Evolutionary conservation across 2,797 vertebrate species (phyloP), one percentile per base, ranked within the genome.

Genomic region (Pristis pectinata): DNA sequence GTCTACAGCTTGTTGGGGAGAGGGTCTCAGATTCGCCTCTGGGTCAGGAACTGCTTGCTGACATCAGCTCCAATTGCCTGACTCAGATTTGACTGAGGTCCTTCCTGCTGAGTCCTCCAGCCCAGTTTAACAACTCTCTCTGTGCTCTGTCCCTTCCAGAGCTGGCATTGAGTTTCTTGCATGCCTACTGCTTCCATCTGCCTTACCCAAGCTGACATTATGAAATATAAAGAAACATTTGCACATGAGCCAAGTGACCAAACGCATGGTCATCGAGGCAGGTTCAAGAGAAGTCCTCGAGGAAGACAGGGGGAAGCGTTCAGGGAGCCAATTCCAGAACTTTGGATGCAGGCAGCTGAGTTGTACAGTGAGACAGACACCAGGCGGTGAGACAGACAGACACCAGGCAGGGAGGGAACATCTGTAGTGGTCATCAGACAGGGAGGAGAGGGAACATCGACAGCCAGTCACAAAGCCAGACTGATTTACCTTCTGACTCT

Each of bases 401-500:
- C 27, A 8, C 22, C 27, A 37, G 74, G 10, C 27, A 0, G 6
- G 72, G 67, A 49, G 49, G 49, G 49, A 49, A 49, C 1, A 49
- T 49, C 49, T 1, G 49, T 49, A 49, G 49, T 1, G 49, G 49
- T 49, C 49, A 49, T 49, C 49, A 30, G 61, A 34, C 34, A 61
- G 7, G 7, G n/a, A 8, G 19, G n/a, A 3, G 24, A 27, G 10
- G 41, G 41, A 11, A 72, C 30, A 24, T 49, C 61, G 41, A 44
- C 41, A 37, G 19, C 91, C 9, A 22, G 34, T 92, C 7, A 92
- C 6, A 93, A 19, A 67, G 61, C 30, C 67, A 8, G 64, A n/a
- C 11, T 10, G 92, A 56, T 56, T 76, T 94, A 94, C 92, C 92
- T 91, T 64, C 37, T 94, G 92, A 56, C 27, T 76, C 30, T 72